Evolutionary conservation across 2,797 vertebrate genomes (phyloP), one percentile per base, ranked within the genome.

Genomic region (Austrolebias charrua): DNA sequence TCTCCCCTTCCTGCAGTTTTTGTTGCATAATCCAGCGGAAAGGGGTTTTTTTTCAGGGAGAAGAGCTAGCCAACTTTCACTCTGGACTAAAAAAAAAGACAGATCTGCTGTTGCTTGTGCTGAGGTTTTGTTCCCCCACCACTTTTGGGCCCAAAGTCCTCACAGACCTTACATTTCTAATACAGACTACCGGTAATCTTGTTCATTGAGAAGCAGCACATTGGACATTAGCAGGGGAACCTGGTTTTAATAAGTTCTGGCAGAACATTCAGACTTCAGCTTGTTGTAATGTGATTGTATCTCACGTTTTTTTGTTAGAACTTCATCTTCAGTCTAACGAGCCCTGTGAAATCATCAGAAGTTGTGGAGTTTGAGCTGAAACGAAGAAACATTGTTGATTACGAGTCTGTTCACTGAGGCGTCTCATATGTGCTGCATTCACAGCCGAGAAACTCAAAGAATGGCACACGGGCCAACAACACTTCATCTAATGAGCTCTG

Each of bases 21-120:
- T 83, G 83, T 85, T 88, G 77, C 74, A 28, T 85, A 86, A 88
- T 87, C 74, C 78, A 77, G 79, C 38, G 66, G 80, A 88, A 84
- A 73, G 42, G 73, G 50, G 2, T 66, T 35, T 62, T 69, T 72
- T 71, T 68, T 24, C 0, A 11, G 59, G 69, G 72, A 78, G 60
- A 16, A 31, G 66, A 79, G 80, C 84, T 87, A 88, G 72, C 64
- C 55, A 65, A 64, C 69, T 73, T 76, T 73, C 64, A 80, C 65
- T 58, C 69, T 61, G 61, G 73, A 74, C 55, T 45, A 58, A 75
- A 77, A 70, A 55, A 55, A 81, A 49, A 49, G 66, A 67, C 61
- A 38, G 75, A 73, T 78, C 63, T 11, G 55, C 29, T 59, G 58
- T 71, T 73, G 53, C 52, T 38, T 8, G 10, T 74, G 64, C 4